phyloP scores from a whole-genome alignment of 2,888 invertebrate genomes.

The Automeris io region DNA sequence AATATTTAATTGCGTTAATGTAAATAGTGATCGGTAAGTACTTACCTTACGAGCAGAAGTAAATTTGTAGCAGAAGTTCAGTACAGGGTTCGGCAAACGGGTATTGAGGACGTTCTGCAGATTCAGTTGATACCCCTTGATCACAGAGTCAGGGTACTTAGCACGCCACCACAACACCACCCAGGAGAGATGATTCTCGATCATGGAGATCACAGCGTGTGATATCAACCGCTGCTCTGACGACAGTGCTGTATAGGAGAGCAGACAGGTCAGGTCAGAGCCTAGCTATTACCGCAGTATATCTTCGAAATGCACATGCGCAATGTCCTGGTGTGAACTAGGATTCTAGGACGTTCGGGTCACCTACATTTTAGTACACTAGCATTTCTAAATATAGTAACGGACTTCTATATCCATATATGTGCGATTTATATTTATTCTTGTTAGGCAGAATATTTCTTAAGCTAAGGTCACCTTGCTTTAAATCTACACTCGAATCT shows the following conservation, averaged over 20 bases:
- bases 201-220: constrained; percentile 95
- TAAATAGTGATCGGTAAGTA: not conserved
- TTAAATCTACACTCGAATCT: no score
- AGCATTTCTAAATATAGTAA: constrained; percentile 3
- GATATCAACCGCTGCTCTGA: constrained; percentile 91
- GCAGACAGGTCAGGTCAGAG: constrained; percentile 23
- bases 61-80: constrained; percentile 94
- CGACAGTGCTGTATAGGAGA: constrained; percentile 77
- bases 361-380: constrained; percentile 6
- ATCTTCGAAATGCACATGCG: constrained; percentile 49
- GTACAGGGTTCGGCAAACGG: constrained; percentile 89
- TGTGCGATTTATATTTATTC: no score
- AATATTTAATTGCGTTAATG: not conserved
- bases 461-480: no score
- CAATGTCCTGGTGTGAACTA: constrained; percentile 27
- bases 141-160: constrained; percentile 91
- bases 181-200: constrained; percentile 96
- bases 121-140: constrained; percentile 94
- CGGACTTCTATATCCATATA: no score
- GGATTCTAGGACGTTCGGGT: constrained; percentile 24
- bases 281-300: constrained; percentile 11
- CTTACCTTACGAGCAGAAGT: constrained; percentile 90
- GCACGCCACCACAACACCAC: constrained; percentile 94
- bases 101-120: constrained; percentile 92
- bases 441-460: no score